phyloP scores from a whole-genome alignment of 2,113 vertebrate species.

The Columba livia region DNA sequence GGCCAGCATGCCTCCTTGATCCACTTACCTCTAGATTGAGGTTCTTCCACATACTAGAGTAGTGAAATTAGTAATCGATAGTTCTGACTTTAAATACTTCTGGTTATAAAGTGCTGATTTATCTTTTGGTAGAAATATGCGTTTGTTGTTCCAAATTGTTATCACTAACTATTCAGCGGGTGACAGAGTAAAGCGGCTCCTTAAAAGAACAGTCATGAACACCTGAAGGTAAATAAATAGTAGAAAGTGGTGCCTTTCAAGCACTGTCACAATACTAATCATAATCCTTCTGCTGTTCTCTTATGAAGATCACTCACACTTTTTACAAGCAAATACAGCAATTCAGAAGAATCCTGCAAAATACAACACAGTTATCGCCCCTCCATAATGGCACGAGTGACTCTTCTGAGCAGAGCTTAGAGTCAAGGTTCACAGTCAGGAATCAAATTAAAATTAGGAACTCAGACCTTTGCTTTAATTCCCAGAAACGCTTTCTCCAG shows the following conservation, averaged over 20 bases:
- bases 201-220: background rate
- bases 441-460: background rate
- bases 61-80: background rate
- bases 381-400: background rate
- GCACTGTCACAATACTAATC: background rate
- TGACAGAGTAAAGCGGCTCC: background rate
- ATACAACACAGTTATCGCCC: background rate
- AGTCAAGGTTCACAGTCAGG: background rate
- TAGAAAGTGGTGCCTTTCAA: background rate
- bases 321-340: background rate
- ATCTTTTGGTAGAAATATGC: background rate
- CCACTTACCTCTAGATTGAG: background rate
- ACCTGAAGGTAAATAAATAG: background rate
- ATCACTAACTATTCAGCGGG: background rate
- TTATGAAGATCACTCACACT: background rate
- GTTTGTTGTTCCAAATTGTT: background rate
- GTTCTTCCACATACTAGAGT: background rate
- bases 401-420: background rate
- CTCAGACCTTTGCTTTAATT: background rate
- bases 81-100: background rate
- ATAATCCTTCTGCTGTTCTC: background rate
- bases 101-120: background rate
- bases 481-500: background rate
- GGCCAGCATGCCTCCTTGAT: background rate
- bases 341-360: background rate